Percentiles rank a stretch among this genome's conserved stretches.
Conservation (phyloP, 2,888 invertebrate species). For the Cephus spinipes region DNA sequence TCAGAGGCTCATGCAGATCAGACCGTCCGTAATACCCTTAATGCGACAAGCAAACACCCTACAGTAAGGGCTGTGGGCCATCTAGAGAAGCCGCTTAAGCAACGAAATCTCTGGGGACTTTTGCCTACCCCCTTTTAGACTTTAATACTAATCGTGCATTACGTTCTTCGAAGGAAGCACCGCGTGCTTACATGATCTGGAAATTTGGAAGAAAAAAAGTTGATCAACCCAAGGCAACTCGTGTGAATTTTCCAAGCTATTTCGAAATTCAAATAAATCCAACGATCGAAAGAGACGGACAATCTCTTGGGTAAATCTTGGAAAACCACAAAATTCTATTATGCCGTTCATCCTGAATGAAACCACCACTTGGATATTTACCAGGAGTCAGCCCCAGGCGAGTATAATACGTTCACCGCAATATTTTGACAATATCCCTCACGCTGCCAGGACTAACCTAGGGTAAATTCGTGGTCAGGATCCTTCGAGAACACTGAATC, state of each 20-base stretch:
- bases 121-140: not conserved
- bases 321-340: conserved; percentile 13
- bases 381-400: conserved; percentile 54
- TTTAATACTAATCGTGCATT: conserved; percentile 1
- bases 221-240: not conserved
- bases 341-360: not conserved
- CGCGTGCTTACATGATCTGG: not conserved
- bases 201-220: not conserved
- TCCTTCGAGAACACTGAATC: not conserved
- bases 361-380: conserved; percentile 3
- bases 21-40: conserved; percentile 49
- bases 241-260: not conserved
- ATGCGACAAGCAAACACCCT: conserved; percentile 48
- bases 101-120: conserved; percentile 14
- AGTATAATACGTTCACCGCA: conserved; percentile 58
- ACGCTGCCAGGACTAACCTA: not conserved
- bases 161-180: not conserved
- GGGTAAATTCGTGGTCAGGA: not conserved
- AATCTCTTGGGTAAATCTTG: conserved; percentile 31
- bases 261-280: conserved; percentile 7
- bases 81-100: conserved; percentile 23
- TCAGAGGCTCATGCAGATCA: conserved; percentile 59
- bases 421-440: conserved; percentile 65
- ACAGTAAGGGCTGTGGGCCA: not conserved
- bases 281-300: conserved; percentile 27